Conservation (phyloP, 2,888 invertebrate species). For the Byasa hedistus region DNA sequence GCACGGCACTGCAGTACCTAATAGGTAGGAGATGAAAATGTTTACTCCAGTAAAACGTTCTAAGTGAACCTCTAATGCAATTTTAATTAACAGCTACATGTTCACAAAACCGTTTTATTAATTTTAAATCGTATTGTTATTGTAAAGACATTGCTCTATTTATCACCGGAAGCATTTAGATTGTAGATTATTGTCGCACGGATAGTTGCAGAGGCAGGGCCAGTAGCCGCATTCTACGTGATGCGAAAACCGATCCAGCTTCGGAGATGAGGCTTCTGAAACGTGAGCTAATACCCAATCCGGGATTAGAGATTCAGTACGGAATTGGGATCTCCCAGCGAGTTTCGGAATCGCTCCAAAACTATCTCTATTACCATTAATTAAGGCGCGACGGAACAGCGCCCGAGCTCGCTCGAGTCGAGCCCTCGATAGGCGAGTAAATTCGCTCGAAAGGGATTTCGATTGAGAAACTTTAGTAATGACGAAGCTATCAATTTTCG, state of each 20-base stretch:
- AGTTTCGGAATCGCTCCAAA: conserved; percentile 13
- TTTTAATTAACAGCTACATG: background rate
- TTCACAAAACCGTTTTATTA: no score
- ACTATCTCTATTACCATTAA: conserved; percentile 27
- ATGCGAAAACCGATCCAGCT: conserved; percentile 36
- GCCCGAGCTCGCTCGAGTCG: background rate
- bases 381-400: conserved; percentile 9
- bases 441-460: conserved; percentile 14
- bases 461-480: conserved; percentile 23
- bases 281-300: conserved; percentile 29
- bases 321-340: conserved; percentile 18
- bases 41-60: no score
- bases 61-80: no score
- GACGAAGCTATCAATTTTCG: conserved; percentile 21
- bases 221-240: conserved; percentile 40
- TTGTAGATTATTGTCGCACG: conserved; percentile 17
- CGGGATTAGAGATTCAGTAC: conserved; percentile 20
- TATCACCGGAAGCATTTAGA: background rate
- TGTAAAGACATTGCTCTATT: background rate
- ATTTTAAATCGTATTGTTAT: background rate
- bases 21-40: no score
- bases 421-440: conserved; percentile 1
- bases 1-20: no score
- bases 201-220: conserved; percentile 32
- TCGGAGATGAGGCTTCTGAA: conserved; percentile 33